Base-by-base conservation (phyloP, 2,797 vertebrate genomes). In the Emys orbicularis region DNA sequence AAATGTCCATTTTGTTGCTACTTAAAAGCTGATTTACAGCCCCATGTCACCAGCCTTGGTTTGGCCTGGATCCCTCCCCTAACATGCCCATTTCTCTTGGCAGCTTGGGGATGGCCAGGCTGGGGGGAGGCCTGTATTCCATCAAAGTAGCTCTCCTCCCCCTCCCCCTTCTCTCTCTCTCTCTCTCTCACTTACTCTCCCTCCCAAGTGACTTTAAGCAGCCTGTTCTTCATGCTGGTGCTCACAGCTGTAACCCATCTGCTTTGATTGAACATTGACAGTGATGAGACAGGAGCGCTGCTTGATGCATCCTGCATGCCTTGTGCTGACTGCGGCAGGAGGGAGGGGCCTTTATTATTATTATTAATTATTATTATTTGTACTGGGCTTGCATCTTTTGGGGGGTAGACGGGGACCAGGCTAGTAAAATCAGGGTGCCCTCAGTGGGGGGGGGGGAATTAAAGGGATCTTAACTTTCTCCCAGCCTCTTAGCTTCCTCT, bases 21-120 rank as follows among this genome's bases (percentile, higher is more conserved):
- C 98, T 98, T 98, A 97, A 97, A 98, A 98, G 94, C 97, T 97
- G 98, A 98, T 97, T 98, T 98, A 97, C 97, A 95, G 97, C 97
- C 94, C 97, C 94, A 57, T 95, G 95, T 97, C 88, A 83, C 97
- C 98, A 97, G 98, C 77, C 79, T 95, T 96, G 95, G 96, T 96
- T 97, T 98, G 97, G 98, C 98, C 98, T 96, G 97, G 74, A 49
- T 98, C 97, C 97, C 95, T 98, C 96, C 97, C 89, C 65, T 97
- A 95, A 97, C 97, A 95, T 97, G 97, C 97, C 97, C 97, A 97
- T 97, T 96, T 97, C 86, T 95, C 96, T 97, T 98, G 97, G 98
- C 97, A 97, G 95, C 96, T 94, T 96, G 0, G 84, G 95, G 97
- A 27, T 94, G 79, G 86, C 95, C 95, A 84, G 96, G 95, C 94